A percentile compares a stretch with the other conserved stretches of the same genome.
phyloP scores from a whole-genome alignment of 2,113 vertebrate species.

The Percina caprodes region DNA sequence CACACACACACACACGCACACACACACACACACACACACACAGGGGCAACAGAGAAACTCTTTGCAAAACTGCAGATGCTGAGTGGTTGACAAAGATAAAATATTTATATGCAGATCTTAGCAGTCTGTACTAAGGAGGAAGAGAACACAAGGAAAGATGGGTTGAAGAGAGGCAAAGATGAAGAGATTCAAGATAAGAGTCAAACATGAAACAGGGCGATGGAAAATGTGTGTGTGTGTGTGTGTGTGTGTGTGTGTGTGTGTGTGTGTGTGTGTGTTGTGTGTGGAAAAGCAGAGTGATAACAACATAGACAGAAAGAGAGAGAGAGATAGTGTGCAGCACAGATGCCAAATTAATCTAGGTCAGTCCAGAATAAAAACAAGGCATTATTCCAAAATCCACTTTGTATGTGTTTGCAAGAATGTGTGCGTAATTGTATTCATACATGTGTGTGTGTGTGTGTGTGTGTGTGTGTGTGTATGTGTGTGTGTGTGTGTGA shows the following conservation, averaged over 20 bases:
- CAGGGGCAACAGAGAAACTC: constrained; percentile 44
- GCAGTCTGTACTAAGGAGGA: constrained; percentile 44
- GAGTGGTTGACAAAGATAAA: constrained; percentile 71
- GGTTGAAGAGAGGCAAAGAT: constrained; percentile 11
- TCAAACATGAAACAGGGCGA: constrained; percentile 22
- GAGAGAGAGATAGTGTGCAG: constrained; percentile 67
- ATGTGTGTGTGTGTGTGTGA: constrained; percentile 4
- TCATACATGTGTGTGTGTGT: constrained; percentile 14
- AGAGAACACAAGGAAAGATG: constrained; percentile 33
- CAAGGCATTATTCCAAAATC: constrained; percentile 78
- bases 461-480: neutral
- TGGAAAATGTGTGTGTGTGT: constrained; percentile 41
- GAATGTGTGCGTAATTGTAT: constrained; percentile 46
- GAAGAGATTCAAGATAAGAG: constrained; percentile 32
- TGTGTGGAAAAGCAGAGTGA: constrained; percentile 36
- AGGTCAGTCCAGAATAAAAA: constrained; percentile 74
- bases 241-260: constrained; percentile 28
- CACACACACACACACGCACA: constrained; percentile 19
- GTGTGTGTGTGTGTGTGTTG: constrained; percentile 4
- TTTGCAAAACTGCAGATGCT: constrained; percentile 64
- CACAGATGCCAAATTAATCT: constrained; percentile 82
- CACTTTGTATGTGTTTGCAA: constrained; percentile 64
- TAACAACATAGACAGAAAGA: constrained; percentile 38
- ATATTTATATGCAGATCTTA: constrained; percentile 78
- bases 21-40: constrained; percentile 24